Base-by-base conservation (phyloP, 2,888 invertebrate species). In the Brachypterus glaber region DNA sequence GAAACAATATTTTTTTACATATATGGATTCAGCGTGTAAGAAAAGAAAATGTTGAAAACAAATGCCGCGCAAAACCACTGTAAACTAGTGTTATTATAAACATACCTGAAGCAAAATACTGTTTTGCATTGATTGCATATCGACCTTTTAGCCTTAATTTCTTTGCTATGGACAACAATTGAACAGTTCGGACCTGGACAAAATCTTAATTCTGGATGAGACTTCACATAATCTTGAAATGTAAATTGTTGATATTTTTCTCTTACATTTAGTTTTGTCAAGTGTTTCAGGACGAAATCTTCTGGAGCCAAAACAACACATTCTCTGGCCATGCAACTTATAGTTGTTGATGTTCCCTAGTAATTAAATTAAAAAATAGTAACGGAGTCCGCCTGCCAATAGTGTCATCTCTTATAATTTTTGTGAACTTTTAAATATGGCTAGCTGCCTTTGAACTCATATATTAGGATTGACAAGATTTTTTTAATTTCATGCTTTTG, bases 121-220 rank as follows among this genome's bases (percentile, higher is more conserved):
- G 87, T 79, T 67, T 88, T 87, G 68, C 97, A 98, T 31, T 79
- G 76, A 46, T 77, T 77, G 68, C 98, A 98, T 45, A 80, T 80
- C 13, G 90, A 89, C 52, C 91, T 78, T 65, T 91, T 90, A 8
- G 89, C 83, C 59, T 78, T 77, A 31, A 74, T 71, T 57, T 88
- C 85, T 62, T 81, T 80, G 31, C 93, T 89, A 57, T 83, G 79
- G 58, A 91, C 80, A 48, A 98, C 81, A 63, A 81, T 77, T 67
- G 84, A 82, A 71, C 97, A 97, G 70, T 96, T 95, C 40, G 91
- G 87, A 25, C 96, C 96, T 27, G 96, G 93, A 64, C 96, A 96
- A 65, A 92, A 95, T 56, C 91, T 74, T 43, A 91, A 68, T 61
- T 85, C 78, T 45, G 95, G 90, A 67, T 91, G 90, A 33, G 89